A percentile compares a stretch with the other conserved stretches of the same genome.
Conservation (phyloP, 1,140 invertebrate genomes). For the Batillaria attramentaria region DNA sequence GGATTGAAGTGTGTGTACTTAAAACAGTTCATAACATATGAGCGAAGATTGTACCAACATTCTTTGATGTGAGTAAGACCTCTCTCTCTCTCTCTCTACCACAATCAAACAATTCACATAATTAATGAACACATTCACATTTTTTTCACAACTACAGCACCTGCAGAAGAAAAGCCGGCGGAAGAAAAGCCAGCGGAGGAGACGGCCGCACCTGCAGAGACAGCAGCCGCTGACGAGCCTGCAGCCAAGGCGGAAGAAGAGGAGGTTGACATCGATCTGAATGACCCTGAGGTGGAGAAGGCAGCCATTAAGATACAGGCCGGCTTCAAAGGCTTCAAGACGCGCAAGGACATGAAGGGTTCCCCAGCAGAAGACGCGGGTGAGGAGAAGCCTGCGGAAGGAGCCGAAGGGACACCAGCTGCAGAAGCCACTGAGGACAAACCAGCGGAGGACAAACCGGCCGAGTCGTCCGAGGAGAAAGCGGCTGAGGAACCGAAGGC, state of each 20-base stretch:
- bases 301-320: constrained; percentile 88
- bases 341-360: constrained; percentile 67
- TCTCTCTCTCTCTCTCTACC: background rate
- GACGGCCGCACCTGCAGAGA: background rate
- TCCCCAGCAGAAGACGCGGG: background rate
- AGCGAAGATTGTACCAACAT: no score
- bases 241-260: constrained; percentile 41
- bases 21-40: no score
- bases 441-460: constrained; percentile 64
- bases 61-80: no score
- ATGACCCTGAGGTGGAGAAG: constrained; percentile 83
- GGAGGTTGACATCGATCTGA: constrained; percentile 59
- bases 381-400: constrained; percentile 18
- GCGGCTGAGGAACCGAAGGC: constrained; percentile 65
- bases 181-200: background rate
- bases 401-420: constrained; percentile 23
- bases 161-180: background rate
- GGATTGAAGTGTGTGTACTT: no score
- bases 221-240: background rate
- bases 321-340: constrained; percentile 74
- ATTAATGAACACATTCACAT: no score
- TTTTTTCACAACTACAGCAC: background rate
- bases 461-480: constrained; percentile 52
- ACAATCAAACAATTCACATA: no score
- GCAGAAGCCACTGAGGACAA: constrained; percentile 44